Conservation (phyloP, 2,113 vertebrate species). For the Chauna torquata region DNA sequence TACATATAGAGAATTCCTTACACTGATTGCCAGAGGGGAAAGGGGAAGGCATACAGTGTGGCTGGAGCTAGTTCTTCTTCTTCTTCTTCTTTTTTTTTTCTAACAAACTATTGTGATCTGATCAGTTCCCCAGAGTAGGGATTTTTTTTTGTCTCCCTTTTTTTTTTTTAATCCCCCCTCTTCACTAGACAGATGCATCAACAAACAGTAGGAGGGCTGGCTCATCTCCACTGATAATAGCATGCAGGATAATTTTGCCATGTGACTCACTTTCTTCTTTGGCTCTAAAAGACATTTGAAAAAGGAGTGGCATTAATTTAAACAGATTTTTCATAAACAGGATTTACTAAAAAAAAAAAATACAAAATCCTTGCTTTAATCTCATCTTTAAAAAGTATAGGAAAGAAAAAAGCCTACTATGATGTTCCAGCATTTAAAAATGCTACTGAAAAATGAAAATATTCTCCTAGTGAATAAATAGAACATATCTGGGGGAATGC, state of each 20-base stretch:
- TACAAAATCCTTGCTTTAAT: slow-evolving; percentile 26
- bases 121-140: not conserved
- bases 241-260: slow-evolving; percentile 28
- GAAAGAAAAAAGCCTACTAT: not conserved
- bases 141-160: not conserved
- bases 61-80: not conserved
- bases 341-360: slow-evolving; percentile 4
- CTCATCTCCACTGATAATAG: slow-evolving; percentile 46
- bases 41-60: not conserved
- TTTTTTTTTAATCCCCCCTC: fast-evolving
- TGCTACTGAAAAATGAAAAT: slow-evolving; percentile 16
- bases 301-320: slow-evolving; percentile 49
- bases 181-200: slow-evolving; percentile 35
- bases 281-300: slow-evolving; percentile 25
- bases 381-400: slow-evolving; percentile 13
- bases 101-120: not conserved
- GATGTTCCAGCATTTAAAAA: not conserved
- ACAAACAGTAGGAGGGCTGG: slow-evolving; percentile 41
- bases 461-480: not conserved
- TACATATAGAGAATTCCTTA: not conserved
- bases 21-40: not conserved
- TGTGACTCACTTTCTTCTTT: slow-evolving; percentile 55
- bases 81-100: not conserved
- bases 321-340: slow-evolving; percentile 47
- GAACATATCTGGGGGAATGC: not conserved